Evolutionary conservation across 2,888 invertebrate genomes (phyloP).

Genomic region (Cantharis rustica): DNA sequence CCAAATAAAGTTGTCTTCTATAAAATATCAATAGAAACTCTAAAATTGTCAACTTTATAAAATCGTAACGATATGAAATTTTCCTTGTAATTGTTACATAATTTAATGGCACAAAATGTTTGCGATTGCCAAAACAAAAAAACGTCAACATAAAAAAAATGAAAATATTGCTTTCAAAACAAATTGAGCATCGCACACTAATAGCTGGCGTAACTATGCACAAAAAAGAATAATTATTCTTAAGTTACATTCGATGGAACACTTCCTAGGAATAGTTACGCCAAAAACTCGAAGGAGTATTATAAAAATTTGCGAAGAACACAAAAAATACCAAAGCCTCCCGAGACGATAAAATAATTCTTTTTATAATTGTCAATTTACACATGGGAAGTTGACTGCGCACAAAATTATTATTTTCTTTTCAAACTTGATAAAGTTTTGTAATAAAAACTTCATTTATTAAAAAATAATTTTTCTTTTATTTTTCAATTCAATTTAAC

Average conservation of each 20-base stretch:
- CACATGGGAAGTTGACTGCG: too few relatives aligned
- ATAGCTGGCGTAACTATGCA: not conserved
- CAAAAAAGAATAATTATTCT: not conserved
- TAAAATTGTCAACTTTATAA: not conserved
- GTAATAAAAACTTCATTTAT: too few relatives aligned
- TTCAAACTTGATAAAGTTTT: too few relatives aligned
- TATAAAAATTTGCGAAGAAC: not conserved
- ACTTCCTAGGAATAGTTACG: not conserved
- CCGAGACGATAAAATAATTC: not conserved
- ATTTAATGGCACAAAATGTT: not conserved
- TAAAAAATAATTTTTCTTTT: too few relatives aligned
- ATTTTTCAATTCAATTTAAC: too few relatives aligned
- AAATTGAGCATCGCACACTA: not conserved
- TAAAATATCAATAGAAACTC: not conserved
- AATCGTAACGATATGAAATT: conserved; percentile 2
- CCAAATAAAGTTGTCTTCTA: not conserved
- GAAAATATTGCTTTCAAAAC: not conserved
- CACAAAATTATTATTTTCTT: too few relatives aligned
- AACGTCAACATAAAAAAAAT: not conserved
- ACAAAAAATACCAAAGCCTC: not conserved
- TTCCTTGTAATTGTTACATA: not conserved
- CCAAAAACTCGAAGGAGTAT: not conserved
- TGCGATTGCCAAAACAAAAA: not conserved
- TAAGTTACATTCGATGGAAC: not conserved
- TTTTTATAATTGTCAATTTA: not conserved